Evolutionary conservation across 2,888 invertebrate genomes (phyloP).

Genomic region (Chaetogeoica ovagalla): DNA sequence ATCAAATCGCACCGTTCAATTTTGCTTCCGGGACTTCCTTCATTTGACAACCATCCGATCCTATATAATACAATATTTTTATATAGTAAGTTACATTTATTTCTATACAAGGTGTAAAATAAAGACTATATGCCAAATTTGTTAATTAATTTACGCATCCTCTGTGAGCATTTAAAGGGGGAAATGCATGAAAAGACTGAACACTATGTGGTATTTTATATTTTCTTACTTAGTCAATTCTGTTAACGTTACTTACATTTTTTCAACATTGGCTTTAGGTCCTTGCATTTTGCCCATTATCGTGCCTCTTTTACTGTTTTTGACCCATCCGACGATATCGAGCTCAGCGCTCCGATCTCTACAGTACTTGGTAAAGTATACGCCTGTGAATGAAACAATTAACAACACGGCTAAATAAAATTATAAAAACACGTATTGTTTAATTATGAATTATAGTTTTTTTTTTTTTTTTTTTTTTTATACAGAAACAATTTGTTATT

Average conservation of each 20-base stretch:
- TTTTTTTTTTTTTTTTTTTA: no score
- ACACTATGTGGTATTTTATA: no score
- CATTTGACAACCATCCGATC: slow-evolving; percentile 78
- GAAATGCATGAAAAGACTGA: no score
- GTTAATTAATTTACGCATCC: no score
- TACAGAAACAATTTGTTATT: no score
- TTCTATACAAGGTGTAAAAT: not conserved
- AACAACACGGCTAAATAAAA: not conserved
- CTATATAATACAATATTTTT: slow-evolving; percentile 62
- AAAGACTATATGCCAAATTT: no score
- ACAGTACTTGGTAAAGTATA: slow-evolving; percentile 86
- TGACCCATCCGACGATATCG: slow-evolving; percentile 86
- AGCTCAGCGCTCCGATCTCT: slow-evolving; percentile 75
- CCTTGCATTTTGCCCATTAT: slow-evolving; percentile 90
- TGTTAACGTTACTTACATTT: slow-evolving; percentile 69
- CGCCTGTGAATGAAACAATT: slow-evolving; percentile 64
- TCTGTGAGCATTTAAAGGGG: no score
- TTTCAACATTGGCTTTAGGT: slow-evolving; percentile 73
- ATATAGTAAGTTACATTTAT: not conserved
- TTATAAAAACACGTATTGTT: no score
- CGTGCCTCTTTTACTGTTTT: slow-evolving; percentile 84
- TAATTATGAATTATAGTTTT: no score
- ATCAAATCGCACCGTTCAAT: slow-evolving; percentile 80
- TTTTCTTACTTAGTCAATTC: no score
- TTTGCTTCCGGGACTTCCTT: slow-evolving; percentile 82